Conservation (phyloP, 2,113 vertebrate species). For the Thunnus thynnus region DNA sequence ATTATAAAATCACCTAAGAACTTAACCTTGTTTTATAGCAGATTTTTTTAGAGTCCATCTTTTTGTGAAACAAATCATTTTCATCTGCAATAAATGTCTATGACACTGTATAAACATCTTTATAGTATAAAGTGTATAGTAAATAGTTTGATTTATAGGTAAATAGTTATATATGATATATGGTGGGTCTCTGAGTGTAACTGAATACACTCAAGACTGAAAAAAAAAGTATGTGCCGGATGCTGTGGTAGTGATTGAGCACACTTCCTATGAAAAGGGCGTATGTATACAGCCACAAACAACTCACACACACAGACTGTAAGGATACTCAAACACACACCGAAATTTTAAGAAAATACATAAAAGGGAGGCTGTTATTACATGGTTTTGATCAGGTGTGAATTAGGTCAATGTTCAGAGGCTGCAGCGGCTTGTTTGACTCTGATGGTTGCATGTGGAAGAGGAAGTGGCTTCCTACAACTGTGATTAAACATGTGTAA, state of each 20-base stretch:
- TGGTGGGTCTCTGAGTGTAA: conserved; percentile 61
- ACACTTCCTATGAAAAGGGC: conserved; percentile 46
- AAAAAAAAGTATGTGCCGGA: conserved; percentile 52
- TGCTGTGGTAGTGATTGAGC: conserved; percentile 52
- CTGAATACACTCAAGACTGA: conserved; percentile 45
- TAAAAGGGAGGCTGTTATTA: conserved; percentile 71
- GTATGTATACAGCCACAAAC: conserved; percentile 30
- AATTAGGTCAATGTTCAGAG: conserved; percentile 88
- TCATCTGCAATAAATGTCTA: conserved; percentile 18
- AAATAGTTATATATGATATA: conserved; percentile 36
- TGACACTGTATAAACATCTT: conserved; percentile 22
- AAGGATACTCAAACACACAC: conserved; percentile 7
- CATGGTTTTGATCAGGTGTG: conserved; percentile 91
- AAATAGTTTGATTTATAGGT: conserved; percentile 33
- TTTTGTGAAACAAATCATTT: conserved; percentile 16
- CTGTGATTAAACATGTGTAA: conserved; percentile 99
- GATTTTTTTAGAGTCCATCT: background rate
- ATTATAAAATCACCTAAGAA: conserved; percentile 1
- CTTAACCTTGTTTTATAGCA: conserved; percentile 2
- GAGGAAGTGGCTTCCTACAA: conserved; percentile 94
- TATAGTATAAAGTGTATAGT: conserved; percentile 25
- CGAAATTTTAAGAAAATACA: conserved; percentile 56
- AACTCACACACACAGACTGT: conserved; percentile 2
- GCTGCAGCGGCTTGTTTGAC: conserved; percentile 86
- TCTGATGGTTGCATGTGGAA: conserved; percentile 89